A percentile compares a stretch with the other conserved stretches of the same genome.
phyloP scores from a whole-genome alignment of 2,797 vertebrate genomes.

The Brotula barbata region DNA sequence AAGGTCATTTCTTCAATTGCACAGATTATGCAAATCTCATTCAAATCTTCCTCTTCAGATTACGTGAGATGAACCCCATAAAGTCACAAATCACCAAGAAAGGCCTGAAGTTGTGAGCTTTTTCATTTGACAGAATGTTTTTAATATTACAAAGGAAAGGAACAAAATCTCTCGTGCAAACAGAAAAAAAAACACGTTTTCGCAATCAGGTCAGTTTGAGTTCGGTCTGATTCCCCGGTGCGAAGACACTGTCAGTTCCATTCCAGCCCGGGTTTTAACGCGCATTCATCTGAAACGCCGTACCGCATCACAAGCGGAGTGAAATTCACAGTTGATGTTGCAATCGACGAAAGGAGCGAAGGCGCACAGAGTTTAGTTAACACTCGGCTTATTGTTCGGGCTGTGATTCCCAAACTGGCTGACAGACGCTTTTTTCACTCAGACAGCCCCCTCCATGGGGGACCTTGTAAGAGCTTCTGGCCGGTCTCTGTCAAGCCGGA shows the following conservation, averaged over 20 bases:
- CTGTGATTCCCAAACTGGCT: slow-evolving; percentile 35
- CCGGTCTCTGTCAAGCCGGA: slow-evolving; percentile 50
- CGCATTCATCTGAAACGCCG: slow-evolving; percentile 27
- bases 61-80: too few species aligned
- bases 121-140: too few species aligned
- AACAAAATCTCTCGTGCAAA: too few species aligned
- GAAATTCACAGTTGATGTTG: slow-evolving; percentile 46
- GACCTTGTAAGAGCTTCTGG: slow-evolving; percentile 54
- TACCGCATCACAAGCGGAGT: slow-evolving; percentile 40
- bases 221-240: slow-evolving; percentile 39
- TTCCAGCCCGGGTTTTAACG: slow-evolving; percentile 29
- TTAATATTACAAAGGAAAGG: too few species aligned
- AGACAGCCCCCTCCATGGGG: slow-evolving; percentile 28
- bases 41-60: too few species aligned
- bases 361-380: slow-evolving; percentile 38
- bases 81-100: too few species aligned
- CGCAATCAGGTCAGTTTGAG: slow-evolving; percentile 43
- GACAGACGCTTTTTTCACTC: slow-evolving; percentile 43
- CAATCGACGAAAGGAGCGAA: slow-evolving; percentile 37
- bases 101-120: too few species aligned
- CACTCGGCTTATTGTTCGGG: slow-evolving; percentile 48
- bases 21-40: too few species aligned
- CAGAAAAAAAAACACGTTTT: too few species aligned
- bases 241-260: slow-evolving; percentile 33
- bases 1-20: too few species aligned